Conservation (phyloP, 2,113 vertebrate genomes). For the Notothenia rossii region DNA sequence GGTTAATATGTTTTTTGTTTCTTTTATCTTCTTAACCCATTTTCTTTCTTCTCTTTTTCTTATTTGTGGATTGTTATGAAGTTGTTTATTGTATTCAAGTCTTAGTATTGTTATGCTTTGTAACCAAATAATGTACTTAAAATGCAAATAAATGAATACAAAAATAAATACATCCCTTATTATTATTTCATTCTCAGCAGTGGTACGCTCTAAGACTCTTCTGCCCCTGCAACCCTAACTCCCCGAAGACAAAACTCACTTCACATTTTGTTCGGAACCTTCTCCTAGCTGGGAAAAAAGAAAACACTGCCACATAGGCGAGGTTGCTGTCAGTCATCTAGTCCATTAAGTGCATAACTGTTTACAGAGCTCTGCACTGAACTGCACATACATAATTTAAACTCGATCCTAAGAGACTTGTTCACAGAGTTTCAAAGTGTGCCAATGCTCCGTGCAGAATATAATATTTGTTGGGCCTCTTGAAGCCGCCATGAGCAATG, state of each 20-base stretch:
- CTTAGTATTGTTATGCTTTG: no score
- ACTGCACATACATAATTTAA: slow-evolving; percentile 81
- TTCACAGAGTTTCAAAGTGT: slow-evolving; percentile 55
- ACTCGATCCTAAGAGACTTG: slow-evolving; percentile 67
- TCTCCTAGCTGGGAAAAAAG: slow-evolving; percentile 26
- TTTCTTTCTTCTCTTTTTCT: no score
- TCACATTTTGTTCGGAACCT: slow-evolving; percentile 36
- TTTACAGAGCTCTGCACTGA: slow-evolving; percentile 78
- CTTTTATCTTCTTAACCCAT: no score
- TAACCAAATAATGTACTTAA: no score
- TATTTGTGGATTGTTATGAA: no score
- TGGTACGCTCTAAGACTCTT: not conserved
- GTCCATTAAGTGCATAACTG: slow-evolving; percentile 81
- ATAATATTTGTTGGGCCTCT: slow-evolving; percentile 55
- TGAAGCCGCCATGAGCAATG: slow-evolving; percentile 26
- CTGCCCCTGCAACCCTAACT: not conserved
- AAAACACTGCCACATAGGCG: slow-evolving; percentile 12
- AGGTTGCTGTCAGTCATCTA: slow-evolving; percentile 74
- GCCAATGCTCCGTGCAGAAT: slow-evolving; percentile 44
- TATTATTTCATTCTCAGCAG: no score
- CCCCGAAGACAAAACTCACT: slow-evolving; percentile 16
- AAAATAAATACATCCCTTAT: no score
- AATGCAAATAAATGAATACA: no score
- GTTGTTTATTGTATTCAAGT: no score
- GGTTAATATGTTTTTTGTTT: no score